Evolutionary conservation across 2,797 vertebrate species (phyloP).

Genomic region (Phrynocephalus forsythii): DNA sequence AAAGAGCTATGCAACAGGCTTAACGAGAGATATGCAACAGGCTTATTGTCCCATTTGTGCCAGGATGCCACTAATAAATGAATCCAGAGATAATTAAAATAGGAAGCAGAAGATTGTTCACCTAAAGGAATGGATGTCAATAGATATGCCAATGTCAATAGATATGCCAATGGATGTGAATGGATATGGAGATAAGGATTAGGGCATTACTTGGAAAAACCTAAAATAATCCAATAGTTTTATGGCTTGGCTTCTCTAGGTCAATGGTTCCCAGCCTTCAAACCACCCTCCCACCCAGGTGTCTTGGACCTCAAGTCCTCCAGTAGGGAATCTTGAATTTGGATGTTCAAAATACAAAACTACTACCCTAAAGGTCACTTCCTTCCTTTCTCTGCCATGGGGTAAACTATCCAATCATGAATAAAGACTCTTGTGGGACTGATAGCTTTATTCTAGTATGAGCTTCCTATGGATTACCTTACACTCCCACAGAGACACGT

Average conservation of each 20-base stretch:
- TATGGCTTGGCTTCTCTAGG: background rate
- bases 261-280: background rate
- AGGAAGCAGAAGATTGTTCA: conserved; percentile 1
- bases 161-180: background rate
- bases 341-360: background rate
- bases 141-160: background rate
- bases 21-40: background rate
- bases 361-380: background rate
- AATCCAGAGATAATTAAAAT: background rate
- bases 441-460: background rate
- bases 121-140: background rate
- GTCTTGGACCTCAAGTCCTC: background rate
- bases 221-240: background rate
- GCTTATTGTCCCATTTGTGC: background rate
- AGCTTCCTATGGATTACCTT: background rate
- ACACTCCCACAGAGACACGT: background rate
- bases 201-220: background rate
- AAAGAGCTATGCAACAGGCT: background rate
- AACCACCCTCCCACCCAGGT: background rate
- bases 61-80: background rate
- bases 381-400: background rate
- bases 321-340: too few species aligned
- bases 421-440: too few species aligned
- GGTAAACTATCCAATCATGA: background rate
- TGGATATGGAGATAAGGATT: background rate